These are phyloP conservation scores for Gymnopithys bicolor DNA, from an alignment of 2,797 vertebrate genomes.

Conservation along the genomic window DNA sequence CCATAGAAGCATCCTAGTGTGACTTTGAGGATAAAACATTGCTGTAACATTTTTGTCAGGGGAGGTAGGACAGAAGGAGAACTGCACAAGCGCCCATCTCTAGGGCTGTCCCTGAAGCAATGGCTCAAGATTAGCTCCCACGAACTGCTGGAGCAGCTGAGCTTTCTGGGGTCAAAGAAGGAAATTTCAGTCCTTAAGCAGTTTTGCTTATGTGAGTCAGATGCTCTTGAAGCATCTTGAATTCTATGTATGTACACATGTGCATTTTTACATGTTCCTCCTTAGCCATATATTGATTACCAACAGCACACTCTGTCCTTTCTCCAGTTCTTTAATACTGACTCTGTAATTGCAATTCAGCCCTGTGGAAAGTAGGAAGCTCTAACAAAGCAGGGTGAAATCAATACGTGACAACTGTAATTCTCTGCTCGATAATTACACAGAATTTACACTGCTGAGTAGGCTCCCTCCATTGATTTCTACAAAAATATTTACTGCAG, in stretches of 20 bases:
- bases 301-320: neutral
- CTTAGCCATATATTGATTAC: neutral
- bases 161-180: conserved; percentile 8
- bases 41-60: neutral
- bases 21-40: neutral
- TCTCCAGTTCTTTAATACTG: neutral
- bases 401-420: conserved; percentile 55
- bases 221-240: neutral
- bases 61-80: neutral
- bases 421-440: conserved; percentile 60
- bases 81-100: neutral
- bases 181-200: conserved; percentile 5
- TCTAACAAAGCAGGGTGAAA: conserved; percentile 39
- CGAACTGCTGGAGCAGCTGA: neutral
- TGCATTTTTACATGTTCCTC: neutral
- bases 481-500: conserved; percentile 52
- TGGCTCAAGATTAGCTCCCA: neutral
- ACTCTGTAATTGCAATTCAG: neutral
- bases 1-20: neutral
- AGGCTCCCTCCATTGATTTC: conserved; percentile 55
- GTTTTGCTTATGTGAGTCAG: neutral
- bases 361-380: neutral
- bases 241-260: neutral
- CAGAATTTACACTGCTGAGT: conserved; percentile 33
- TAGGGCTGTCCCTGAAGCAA: neutral